A percentile compares a stretch with the other conserved stretches of the same genome.
phyloP scores from a whole-genome alignment of 1,140 invertebrate species.

The Plodia interpunctella region DNA sequence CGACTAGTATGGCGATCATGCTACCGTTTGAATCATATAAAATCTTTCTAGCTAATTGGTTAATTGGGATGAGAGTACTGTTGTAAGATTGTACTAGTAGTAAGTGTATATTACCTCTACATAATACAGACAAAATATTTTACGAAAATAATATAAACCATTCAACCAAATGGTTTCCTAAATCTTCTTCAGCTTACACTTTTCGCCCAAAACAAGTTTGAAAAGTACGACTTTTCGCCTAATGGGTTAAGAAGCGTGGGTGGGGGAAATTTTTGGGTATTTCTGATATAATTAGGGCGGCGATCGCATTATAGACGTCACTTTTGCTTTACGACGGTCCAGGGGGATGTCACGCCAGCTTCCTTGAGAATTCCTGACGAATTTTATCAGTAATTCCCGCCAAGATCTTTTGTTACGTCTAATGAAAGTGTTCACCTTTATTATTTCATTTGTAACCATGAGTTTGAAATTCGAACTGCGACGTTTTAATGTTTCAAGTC shows the following conservation, averaged over 20 bases:
- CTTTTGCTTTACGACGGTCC: conserved; percentile 56
- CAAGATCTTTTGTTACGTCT: conserved; percentile 5
- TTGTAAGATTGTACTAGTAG: no score
- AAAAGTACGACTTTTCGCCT: conserved; percentile 56
- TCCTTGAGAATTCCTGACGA: conserved; percentile 26
- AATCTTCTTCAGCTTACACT: conserved; percentile 1
- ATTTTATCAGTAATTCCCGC: conserved; percentile 40
- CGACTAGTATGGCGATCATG: no score
- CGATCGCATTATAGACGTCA: conserved; percentile 65
- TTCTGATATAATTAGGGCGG: conserved; percentile 62
- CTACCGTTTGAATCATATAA: no score
- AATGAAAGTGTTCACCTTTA: conserved; percentile 10
- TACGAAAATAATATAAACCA: no score
- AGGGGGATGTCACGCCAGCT: conserved; percentile 38
- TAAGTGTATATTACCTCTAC: no score
- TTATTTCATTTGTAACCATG: conserved; percentile 2
- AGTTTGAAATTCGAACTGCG: neutral
- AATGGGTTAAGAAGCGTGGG: conserved; percentile 61
- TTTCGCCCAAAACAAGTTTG: conserved; percentile 25
- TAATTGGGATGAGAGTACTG: no score
- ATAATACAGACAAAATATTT: no score
- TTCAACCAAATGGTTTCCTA: no score
- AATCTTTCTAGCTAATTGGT: no score
- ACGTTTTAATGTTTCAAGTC: neutral
- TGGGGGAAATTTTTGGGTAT: conserved; percentile 58